These are phyloP conservation scores for Melanocharis versteri DNA, from an alignment of 2,113 vertebrate genomes.

Conservation along the genomic window DNA sequence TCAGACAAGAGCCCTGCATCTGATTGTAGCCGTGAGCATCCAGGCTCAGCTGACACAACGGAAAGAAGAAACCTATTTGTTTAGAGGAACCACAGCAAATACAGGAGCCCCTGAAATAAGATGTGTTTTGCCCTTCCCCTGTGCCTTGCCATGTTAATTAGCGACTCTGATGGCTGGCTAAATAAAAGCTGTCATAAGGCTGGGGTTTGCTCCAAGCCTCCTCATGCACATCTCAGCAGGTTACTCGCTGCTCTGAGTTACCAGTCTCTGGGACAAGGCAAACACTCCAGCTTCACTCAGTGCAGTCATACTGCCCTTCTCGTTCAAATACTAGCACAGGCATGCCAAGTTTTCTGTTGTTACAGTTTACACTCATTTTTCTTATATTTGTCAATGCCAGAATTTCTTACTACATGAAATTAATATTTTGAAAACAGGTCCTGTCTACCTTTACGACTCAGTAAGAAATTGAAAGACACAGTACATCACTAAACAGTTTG, in stretches of 20 bases:
- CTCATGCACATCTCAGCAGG: rapidly evolving
- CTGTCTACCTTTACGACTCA: background rate
- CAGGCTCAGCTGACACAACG: background rate
- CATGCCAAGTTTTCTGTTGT: background rate
- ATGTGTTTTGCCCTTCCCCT: background rate
- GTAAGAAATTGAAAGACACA: background rate
- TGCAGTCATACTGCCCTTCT: background rate
- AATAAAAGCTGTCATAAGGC: background rate
- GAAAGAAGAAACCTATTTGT: background rate
- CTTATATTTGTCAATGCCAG: background rate
- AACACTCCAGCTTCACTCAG: background rate
- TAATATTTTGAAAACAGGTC: background rate
- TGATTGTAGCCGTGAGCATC: background rate
- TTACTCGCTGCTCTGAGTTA: background rate
- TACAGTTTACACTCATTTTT: background rate
- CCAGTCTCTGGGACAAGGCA: background rate
- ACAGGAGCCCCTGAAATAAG: background rate
- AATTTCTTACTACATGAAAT: background rate
- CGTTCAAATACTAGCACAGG: background rate
- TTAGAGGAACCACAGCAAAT: background rate
- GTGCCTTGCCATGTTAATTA: background rate
- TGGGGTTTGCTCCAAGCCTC: background rate
- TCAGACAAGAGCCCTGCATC: background rate
- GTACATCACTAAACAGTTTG: background rate
- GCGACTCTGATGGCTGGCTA: background rate